phyloP scores from a whole-genome alignment of 2,113 vertebrate genomes.

The Anguilla rostrata region DNA sequence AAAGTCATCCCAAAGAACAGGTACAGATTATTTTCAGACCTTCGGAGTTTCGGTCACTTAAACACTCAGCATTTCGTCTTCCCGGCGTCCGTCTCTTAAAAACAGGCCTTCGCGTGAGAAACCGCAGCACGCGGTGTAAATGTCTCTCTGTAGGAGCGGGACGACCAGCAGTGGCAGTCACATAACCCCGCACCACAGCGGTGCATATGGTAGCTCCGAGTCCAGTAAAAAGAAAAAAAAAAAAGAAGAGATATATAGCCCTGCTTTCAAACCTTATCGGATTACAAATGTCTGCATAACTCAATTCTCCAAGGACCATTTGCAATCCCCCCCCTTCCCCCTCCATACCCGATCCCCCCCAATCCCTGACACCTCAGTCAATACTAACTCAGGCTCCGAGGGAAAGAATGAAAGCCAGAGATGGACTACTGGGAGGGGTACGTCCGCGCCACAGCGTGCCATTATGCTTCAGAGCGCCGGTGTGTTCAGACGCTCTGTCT shows the following conservation, averaged over 20 bases:
- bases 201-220: not conserved
- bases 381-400: not conserved
- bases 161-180: not conserved
- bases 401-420: not conserved
- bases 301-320: not conserved
- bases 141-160: too few species aligned
- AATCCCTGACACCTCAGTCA: not conserved
- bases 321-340: not conserved
- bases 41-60: too few species aligned
- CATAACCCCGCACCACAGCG: not conserved
- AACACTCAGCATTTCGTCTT: too few species aligned
- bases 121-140: too few species aligned
- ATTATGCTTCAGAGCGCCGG: not conserved
- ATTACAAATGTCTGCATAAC: slow-evolving; percentile 9
- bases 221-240: not conserved
- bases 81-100: too few species aligned
- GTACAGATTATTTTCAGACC: too few species aligned
- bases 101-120: too few species aligned
- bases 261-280: slow-evolving; percentile 2
- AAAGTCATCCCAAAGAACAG: too few species aligned
- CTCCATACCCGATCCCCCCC: not conserved
- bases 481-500: not conserved
- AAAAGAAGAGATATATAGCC: not conserved
- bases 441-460: too few species aligned
- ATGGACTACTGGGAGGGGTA: not conserved